phyloP scores from a whole-genome alignment of 2,113 vertebrate species.

The Geococcyx californianus region DNA sequence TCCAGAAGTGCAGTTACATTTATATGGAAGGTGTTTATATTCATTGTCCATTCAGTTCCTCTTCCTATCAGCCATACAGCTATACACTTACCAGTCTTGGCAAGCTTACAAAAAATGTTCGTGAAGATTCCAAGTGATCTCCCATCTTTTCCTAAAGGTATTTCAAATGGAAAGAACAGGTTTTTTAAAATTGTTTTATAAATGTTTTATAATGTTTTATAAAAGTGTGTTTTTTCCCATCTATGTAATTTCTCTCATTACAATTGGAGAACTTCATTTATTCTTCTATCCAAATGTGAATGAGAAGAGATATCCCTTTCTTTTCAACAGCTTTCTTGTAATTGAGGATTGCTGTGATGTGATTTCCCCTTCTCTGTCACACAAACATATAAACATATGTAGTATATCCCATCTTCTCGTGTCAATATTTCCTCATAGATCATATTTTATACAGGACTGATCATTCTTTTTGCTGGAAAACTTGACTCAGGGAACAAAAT shows the following conservation, averaged over 20 bases:
- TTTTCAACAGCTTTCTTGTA: not conserved
- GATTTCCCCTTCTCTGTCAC: not conserved
- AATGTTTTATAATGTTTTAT: not conserved
- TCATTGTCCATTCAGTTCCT: not conserved
- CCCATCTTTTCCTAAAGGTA: not conserved
- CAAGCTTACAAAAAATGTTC: not conserved
- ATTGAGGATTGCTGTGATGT: not conserved
- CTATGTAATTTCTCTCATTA: not conserved
- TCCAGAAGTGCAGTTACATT: not conserved
- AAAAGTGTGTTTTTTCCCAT: not conserved
- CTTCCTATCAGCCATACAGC: not conserved
- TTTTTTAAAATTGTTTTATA: no score
- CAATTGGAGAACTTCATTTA: not conserved
- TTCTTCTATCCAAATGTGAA: not conserved
- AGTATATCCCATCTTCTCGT: not conserved
- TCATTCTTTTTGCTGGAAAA: not conserved
- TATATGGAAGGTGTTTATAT: not conserved
- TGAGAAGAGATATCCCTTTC: not conserved
- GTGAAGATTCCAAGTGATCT: not conserved
- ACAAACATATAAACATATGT: not conserved
- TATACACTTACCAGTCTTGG: not conserved
- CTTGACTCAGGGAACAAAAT: not conserved
- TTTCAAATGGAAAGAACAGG: not conserved
- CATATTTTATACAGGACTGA: not conserved
- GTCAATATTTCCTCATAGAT: not conserved